These are phyloP conservation scores for Cacajao melanocephalus DNA, from an alignment of 2,797 vertebrate species.

Conservation along the genomic window DNA sequence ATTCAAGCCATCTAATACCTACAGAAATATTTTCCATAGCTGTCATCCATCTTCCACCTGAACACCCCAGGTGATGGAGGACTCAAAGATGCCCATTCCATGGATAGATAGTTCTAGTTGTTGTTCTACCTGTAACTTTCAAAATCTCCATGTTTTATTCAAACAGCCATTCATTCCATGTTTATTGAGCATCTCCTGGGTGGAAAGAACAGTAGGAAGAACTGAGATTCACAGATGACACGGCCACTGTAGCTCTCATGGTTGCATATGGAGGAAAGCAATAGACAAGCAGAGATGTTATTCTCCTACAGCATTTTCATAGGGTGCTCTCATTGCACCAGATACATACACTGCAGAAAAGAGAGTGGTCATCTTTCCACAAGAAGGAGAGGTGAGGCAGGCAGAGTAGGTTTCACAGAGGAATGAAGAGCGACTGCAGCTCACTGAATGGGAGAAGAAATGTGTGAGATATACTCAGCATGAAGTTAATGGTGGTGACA, in stretches of 20 bases:
- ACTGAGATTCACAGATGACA: not conserved
- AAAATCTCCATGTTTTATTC: not conserved
- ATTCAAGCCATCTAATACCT: not conserved
- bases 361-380: not conserved
- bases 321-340: too few relatives aligned
- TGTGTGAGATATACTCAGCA: not conserved
- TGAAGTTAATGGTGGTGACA: not conserved
- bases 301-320: not conserved
- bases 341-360: not conserved
- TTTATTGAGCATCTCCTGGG: not conserved
- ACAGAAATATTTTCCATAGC: not conserved
- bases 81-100: not conserved
- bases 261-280: not conserved
- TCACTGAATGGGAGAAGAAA: not conserved
- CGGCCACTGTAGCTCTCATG: rapidly evolving
- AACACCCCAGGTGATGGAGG: not conserved
- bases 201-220: not conserved
- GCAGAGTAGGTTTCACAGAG: not conserved
- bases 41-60: not conserved
- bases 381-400: rapidly evolving
- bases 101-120: not conserved
- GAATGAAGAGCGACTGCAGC: not conserved
- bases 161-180: not conserved
- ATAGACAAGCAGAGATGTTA: not conserved
- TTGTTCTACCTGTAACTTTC: not conserved